phyloP scores from a whole-genome alignment of 2,797 vertebrate species.

The Ispidina picta region DNA sequence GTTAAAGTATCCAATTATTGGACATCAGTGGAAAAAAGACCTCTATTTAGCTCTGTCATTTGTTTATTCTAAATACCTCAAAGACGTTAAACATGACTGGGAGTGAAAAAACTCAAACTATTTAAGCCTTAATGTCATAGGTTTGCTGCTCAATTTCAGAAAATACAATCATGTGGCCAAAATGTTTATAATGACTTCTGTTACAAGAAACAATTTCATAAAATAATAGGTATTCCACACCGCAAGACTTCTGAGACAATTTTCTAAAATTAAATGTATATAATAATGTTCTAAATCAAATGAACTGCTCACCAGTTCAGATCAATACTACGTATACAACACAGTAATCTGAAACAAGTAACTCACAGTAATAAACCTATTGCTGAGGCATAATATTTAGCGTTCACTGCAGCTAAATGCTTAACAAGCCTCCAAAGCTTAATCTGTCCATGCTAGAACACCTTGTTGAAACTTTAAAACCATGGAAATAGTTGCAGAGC shows the following conservation, averaged over 20 bases:
- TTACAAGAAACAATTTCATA: background rate
- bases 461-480: conserved; percentile 47
- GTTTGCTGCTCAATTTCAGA: background rate
- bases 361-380: conserved; percentile 48
- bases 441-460: conserved; percentile 57
- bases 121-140: background rate
- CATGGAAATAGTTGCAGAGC: conserved; percentile 24
- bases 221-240: background rate
- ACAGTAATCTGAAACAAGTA: conserved; percentile 42
- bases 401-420: conserved; percentile 41
- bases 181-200: background rate
- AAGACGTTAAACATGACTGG: background rate
- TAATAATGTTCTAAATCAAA: conserved; percentile 33
- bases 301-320: conserved; percentile 23
- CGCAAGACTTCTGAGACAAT: background rate
- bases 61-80: background rate
- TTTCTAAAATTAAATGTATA: conserved; percentile 34
- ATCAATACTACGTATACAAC: conserved; percentile 38
- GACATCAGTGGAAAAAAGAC: background rate
- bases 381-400: conserved; percentile 64
- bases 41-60: background rate
- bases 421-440: conserved; percentile 57
- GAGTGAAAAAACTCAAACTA: background rate
- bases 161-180: background rate
- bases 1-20: background rate